Base-by-base conservation (phyloP, 64 coral and sea anemone genomes). In the Acropora tenuis region DNA sequence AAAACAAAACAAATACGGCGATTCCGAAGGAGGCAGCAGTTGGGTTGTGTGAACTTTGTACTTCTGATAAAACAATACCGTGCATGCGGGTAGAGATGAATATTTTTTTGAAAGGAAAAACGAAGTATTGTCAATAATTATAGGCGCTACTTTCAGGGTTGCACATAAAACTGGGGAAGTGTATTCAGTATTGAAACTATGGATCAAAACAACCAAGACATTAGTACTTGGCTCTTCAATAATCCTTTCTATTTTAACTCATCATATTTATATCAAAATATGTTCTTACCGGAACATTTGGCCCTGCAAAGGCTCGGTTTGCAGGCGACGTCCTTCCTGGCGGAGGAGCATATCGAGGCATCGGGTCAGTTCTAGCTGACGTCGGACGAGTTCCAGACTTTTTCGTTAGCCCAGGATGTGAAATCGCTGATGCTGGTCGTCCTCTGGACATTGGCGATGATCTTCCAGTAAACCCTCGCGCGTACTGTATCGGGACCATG, bases 401-500 rank as follows among this genome's bases (percentile, higher is more conserved):
- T 41, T 77, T 84, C 30, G 67, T 48, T 5, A 59, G 74, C 18
- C 68, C 82, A 7, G 83, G 91, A 0, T 65, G 91, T 47, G 82
- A 63, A 40, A 30, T 30, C 30, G 91, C 82, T 0, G 91, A 86
- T 17, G 82, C 78, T 44, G 91, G 91, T 50, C 91, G 84, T 47
- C 83, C 83, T 61, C 67, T 92, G 4, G 69, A 45, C 6, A 60
- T 48, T 48, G 90, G 69, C 5, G 80, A 30, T 30, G 30, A 16
- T n/a, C 73, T 73, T 48, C 83, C 58, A 4, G 73, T 16, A 69
- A 79, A 78, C 3, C 80, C 83, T 41, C 40, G 69, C 13, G 91
- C 78, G 74, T 87, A 87, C 8, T 61, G 74, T 1, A 59, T 87
- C 19, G 78, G 83, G 46, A 59, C 30, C 18, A 83, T 68, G 8